Evolutionary conservation across 2,888 invertebrate species (phyloP), one percentile per base, ranked within the genome.

Genomic region (Creontiades dilutus): DNA sequence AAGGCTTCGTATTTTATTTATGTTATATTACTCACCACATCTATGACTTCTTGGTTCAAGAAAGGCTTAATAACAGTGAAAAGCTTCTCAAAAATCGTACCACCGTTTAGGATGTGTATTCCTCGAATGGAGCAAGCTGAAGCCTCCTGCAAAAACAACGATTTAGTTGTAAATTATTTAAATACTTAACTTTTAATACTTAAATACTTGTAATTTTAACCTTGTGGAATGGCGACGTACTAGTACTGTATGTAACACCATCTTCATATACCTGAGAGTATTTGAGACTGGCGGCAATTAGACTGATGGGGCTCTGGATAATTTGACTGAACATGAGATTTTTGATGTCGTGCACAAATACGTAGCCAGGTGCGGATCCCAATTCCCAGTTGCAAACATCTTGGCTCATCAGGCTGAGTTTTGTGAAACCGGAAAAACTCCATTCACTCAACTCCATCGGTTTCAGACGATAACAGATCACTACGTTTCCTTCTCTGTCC

Each of bases 31-130:
- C 90, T 91, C 90, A 91, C 91, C 81, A 90, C 48, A 47, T 90
- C 90, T 61, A 85, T 90, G 75, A 90, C 75, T 52, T 90, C 90
- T 57, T 90, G 87, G 23, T 90, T 91, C 85, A 92, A 90, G 80
- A 92, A 92, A 0, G 92, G 92, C 88, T 91, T 92, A 19, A 92
- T 90, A 37, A 92, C 80, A n/a, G 91, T 89, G 11, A 92, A 90
- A 16, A 92, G 46, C 85, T 91, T 92, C 90, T 92, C 92, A 48
- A 91, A 90, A 52, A 92, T 91, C 3, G 92, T 82, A 16, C 90
- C 90, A 11, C 92, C 90, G 81, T 92, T 92, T 37, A 92, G 89
- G 55, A 92, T 87, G 48, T 92, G 92, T 28, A 92, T 91, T n/a
- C 91, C 91, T 87, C 91, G 90, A n/a, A 92, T 92, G 19, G 91